Percentiles rank a stretch among this genome's conserved stretches.
phyloP scores from a whole-genome alignment of 2,797 vertebrate genomes.

The Coendou prehensilis region DNA sequence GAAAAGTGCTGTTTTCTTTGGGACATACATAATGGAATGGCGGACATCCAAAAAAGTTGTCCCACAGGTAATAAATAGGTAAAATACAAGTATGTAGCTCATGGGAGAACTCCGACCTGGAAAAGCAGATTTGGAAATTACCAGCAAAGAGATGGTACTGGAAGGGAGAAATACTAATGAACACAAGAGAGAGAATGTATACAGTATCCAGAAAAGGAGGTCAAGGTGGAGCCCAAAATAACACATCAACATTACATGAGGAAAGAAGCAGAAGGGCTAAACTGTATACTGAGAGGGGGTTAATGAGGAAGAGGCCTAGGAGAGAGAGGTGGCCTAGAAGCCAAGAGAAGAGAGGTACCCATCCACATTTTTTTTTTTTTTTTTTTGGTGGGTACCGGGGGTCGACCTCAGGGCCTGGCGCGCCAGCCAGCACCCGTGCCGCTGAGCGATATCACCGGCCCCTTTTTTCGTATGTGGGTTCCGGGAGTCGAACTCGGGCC shows the following conservation, averaged over 20 bases:
- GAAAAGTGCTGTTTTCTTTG: not conserved
- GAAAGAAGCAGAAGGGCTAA: not conserved
- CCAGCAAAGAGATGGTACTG: not conserved
- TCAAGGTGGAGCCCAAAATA: not conserved
- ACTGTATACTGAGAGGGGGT: not conserved
- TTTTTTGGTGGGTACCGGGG: too few relatives aligned
- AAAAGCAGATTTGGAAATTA: conserved; percentile 7
- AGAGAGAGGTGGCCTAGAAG: not conserved
- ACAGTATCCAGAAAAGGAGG: not conserved
- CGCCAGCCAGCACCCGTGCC: too few relatives aligned
- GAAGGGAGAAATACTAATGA: not conserved
- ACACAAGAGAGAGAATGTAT: not conserved
- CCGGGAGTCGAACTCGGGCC: too few relatives aligned
- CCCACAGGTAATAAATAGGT: not conserved
- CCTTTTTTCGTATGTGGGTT: too few relatives aligned
- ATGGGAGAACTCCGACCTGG: not conserved
- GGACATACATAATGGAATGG: not conserved
- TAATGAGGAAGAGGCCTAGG: not conserved
- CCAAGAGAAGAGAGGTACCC: not conserved
- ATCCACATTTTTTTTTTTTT: not conserved
- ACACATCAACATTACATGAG: not conserved
- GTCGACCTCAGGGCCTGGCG: too few relatives aligned
- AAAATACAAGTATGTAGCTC: not conserved
- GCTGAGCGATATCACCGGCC: too few relatives aligned
- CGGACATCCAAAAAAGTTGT: not conserved